Evolutionary conservation across 2,113 vertebrate species (phyloP), one percentile per base, ranked within the genome.

Genomic region (Sebastes fasciatus): DNA sequence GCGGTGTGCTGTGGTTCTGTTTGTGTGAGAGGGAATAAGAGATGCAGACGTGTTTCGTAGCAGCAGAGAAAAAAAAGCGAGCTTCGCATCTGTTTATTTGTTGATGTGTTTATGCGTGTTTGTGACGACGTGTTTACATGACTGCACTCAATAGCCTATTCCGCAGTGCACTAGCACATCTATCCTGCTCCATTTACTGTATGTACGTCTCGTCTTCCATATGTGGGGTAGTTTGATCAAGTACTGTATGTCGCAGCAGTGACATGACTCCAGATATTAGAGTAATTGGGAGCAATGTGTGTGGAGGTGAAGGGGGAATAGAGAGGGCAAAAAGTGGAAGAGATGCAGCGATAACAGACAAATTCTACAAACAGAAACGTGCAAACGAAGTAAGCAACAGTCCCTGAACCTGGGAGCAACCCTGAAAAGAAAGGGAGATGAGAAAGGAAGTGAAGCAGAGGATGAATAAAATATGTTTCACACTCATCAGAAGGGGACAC

Each of bases 391-490:
- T 21, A 14, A 51, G 26, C 17, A 67, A 64, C 11, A 60, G 54
- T 48, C 34, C 6, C 16, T 17, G 46, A 70, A 16, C 48, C 46
- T 51, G 12, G 16, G 17, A 79, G 66, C 55, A 42, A 23, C 8
- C n/a, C 12, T 71, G 67, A 42, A 74, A 43, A 68, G 63, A 82
- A 79, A 74, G 26, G 21, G 17, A 55, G 62, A 52, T 42, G 64
- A 60, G 66, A 76, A 66, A 61, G 40, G 79, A 49, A 73, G 69
- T 64, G 23, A 62, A 70, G 69, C 42, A 68, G 19, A 6, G 45
- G 51, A 83, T 88, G 74, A 90, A 91, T 90, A 79, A 86, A 86
- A 91, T 76, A 86, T 90, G 72, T 76, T 71, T 72, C 43, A 77
- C 66, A 51, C 21, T 70, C 65, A 46, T 80, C 42, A 77, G 54